Conservation (phyloP, 2,797 vertebrate genomes). For the Lepus oiostolus region DNA sequence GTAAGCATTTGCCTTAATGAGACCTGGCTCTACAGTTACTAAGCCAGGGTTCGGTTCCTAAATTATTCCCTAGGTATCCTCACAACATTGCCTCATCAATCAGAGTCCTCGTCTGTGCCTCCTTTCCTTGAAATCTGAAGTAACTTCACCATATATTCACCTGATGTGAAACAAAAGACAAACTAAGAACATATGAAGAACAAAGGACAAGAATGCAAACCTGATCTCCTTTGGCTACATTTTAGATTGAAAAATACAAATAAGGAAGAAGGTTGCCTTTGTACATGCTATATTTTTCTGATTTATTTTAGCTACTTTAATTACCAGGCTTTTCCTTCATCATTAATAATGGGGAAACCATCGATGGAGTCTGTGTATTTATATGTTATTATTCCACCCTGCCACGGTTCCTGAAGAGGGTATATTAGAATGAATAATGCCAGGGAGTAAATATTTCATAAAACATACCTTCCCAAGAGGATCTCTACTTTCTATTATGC, state of each 20-base stretch:
- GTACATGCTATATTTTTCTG: not conserved
- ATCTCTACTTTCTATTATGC: constrained; percentile 31
- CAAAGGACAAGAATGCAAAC: not conserved
- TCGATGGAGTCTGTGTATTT: not conserved
- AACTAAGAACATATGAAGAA: not conserved
- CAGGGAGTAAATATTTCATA: constrained; percentile 3
- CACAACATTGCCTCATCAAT: rapidly evolving
- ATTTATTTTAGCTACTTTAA: not conserved
- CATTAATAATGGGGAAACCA: not conserved
- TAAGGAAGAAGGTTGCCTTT: not conserved
- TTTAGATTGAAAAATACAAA: not conserved
- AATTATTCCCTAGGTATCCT: not conserved
- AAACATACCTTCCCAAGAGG: not conserved
- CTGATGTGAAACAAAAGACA: not conserved
- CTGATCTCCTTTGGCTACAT: not conserved
- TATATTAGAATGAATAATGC: constrained; percentile 37
- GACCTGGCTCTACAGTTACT: rapidly evolving
- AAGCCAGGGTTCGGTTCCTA: rapidly evolving
- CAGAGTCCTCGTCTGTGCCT: not conserved
- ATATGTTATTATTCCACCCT: not conserved
- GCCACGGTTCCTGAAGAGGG: not conserved
- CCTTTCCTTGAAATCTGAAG: not conserved
- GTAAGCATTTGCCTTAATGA: not conserved
- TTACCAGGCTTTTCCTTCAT: not conserved
- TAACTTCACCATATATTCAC: not conserved